A percentile compares a stretch with the other conserved stretches of the same genome.
These are phyloP conservation scores for Magallana ariakensis DNA, from an alignment of 1,140 invertebrate species.

Conservation along the genomic window DNA sequence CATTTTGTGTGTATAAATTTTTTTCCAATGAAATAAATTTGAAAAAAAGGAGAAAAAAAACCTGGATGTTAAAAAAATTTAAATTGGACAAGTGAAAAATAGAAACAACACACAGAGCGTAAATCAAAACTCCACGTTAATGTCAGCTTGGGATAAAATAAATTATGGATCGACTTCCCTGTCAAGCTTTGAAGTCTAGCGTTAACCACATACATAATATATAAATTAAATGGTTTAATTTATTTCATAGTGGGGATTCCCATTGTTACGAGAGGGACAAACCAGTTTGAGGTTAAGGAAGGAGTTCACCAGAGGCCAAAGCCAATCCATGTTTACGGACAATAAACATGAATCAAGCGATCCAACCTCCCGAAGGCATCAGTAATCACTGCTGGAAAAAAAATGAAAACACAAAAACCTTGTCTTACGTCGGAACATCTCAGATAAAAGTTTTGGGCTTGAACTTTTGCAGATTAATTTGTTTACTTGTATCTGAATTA, in stretches of 20 bases:
- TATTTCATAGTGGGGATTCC: slow-evolving; percentile 4
- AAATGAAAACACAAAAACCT: neutral
- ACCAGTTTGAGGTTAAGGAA: neutral
- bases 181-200: slow-evolving; percentile 26
- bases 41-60: no score
- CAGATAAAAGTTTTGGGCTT: neutral
- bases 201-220: slow-evolving; percentile 24
- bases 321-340: neutral
- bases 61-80: no score
- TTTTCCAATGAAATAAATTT: no score
- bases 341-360: neutral
- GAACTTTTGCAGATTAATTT: neutral
- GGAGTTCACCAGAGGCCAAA: neutral
- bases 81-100: no score
- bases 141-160: slow-evolving; percentile 18
- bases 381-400: neutral
- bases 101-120: neutral
- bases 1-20: no score
- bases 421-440: no score
- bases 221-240: slow-evolving; percentile 33
- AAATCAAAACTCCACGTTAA: slow-evolving; percentile 7
- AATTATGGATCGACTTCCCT: slow-evolving; percentile 31
- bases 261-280: slow-evolving; percentile 18
- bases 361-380: slow-evolving; percentile 5
- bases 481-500: neutral